A percentile compares a stretch with the other conserved stretches of the same genome.
phyloP scores from a whole-genome alignment of 2,888 invertebrate species.

The Peribatodes rhomboidaria region DNA sequence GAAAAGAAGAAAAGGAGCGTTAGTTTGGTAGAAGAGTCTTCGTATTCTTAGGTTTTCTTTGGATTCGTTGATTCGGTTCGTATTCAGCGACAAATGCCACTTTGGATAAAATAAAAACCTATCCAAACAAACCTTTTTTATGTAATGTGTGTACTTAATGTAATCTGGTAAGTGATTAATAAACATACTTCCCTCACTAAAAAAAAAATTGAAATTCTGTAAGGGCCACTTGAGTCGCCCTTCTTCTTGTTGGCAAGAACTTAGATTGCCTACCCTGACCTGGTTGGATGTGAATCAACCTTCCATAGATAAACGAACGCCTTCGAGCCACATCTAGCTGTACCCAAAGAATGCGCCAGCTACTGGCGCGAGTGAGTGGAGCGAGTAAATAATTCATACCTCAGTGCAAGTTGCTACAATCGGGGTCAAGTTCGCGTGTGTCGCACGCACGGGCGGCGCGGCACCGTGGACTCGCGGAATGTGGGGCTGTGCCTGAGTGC shows the following conservation, averaged over 20 bases:
- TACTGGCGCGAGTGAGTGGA: constrained; percentile 18
- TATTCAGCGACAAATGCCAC: too few relatives aligned
- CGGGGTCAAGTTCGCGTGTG: constrained; percentile 73
- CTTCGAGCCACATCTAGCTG: not conserved
- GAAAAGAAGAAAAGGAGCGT: constrained; percentile 58
- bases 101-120: too few relatives aligned
- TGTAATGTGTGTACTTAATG: too few relatives aligned
- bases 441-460: constrained; percentile 1
- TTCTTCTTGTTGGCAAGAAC: too few relatives aligned
- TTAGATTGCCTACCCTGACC: too few relatives aligned
- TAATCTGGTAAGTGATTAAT: too few relatives aligned
- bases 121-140: too few relatives aligned
- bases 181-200: too few relatives aligned
- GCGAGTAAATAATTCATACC: constrained; percentile 66
- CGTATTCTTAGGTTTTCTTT: too few relatives aligned
- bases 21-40: constrained; percentile 30
- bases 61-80: too few relatives aligned
- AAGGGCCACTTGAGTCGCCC: too few relatives aligned
- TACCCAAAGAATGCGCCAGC: constrained; percentile 1
- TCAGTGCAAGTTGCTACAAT: constrained; percentile 48
- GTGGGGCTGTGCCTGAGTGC: not conserved
- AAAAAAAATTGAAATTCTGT: too few relatives aligned
- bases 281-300: not conserved
- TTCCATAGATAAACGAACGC: not conserved
- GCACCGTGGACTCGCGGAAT: not conserved